Conservation (phyloP, 1,140 invertebrate genomes). For the Proales similis region DNA sequence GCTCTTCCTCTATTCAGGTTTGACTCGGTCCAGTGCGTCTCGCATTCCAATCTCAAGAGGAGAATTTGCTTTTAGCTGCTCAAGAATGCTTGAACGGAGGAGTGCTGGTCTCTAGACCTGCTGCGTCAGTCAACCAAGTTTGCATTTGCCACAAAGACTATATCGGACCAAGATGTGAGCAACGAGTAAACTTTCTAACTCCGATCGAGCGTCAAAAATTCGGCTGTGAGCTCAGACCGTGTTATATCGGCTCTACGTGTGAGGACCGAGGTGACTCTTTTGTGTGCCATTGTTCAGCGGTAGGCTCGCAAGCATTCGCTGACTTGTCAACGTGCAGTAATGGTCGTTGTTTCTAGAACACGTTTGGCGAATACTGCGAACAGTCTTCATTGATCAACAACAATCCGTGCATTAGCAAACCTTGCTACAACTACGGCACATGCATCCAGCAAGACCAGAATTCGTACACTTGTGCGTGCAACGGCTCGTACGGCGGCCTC, state of each 20-base stretch:
- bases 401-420: constrained; percentile 30
- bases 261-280: constrained; percentile 33
- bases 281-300: constrained; percentile 36
- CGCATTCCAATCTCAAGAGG: too few species aligned
- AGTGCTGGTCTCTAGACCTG: constrained; percentile 22
- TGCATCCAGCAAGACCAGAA: constrained; percentile 25
- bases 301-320: not conserved
- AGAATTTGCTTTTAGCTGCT: too few species aligned
- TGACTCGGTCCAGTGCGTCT: too few species aligned
- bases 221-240: constrained; percentile 29
- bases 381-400: constrained; percentile 13
- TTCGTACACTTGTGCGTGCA: constrained; percentile 32
- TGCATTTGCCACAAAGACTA: constrained; percentile 31
- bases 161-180: constrained; percentile 33
- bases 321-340: not conserved
- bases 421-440: constrained; percentile 36
- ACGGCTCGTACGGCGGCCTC: constrained; percentile 29
- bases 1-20: too few species aligned
- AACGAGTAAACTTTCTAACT: not conserved
- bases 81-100: constrained; percentile 31
- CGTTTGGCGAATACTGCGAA: constrained; percentile 30
- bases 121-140: constrained; percentile 13
- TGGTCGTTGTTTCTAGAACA: constrained; percentile 10
- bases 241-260: constrained; percentile 31
- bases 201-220: not conserved